A percentile compares a stretch with the other conserved stretches of the same genome.
Conservation (phyloP, 2,797 vertebrate species). For the Amniataba percoides region DNA sequence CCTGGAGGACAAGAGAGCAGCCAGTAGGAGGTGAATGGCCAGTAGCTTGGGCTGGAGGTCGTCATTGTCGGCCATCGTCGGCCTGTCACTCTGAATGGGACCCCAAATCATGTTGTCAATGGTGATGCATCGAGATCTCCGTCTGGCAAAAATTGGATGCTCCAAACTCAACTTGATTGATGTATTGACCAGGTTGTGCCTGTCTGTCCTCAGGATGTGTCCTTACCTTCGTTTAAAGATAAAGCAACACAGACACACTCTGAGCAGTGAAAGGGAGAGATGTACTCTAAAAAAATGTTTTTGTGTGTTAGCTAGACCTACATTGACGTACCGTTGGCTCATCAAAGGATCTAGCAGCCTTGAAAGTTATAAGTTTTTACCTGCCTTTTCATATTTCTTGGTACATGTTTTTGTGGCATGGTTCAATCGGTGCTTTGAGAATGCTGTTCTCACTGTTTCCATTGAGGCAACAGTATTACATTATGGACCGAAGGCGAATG, state of each 20-base stretch:
- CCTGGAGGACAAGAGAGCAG: constrained; percentile 58
- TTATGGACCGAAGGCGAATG: constrained; percentile 77
- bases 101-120: constrained; percentile 84
- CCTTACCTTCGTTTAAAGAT: constrained; percentile 62
- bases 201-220: constrained; percentile 63
- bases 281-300: constrained; percentile 47
- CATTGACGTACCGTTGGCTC: constrained; percentile 33
- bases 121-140: constrained; percentile 82
- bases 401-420: constrained; percentile 69
- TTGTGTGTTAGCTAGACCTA: constrained; percentile 27
- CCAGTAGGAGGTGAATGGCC: constrained; percentile 56
- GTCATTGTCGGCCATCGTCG: constrained; percentile 38
- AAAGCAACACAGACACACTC: constrained; percentile 43
- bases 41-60: constrained; percentile 70
- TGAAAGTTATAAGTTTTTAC: constrained; percentile 77
- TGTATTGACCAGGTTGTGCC: constrained; percentile 64
- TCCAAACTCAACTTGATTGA: constrained; percentile 80
- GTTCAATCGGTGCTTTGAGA: constrained; percentile 65
- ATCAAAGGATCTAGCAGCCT: constrained; percentile 73
- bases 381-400: constrained; percentile 73
- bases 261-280: constrained; percentile 46
- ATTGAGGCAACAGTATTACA: constrained; percentile 72
- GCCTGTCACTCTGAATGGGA: constrained; percentile 70
- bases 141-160: constrained; percentile 80
- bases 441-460: constrained; percentile 69